Evolutionary conservation across 2,797 vertebrate genomes (phyloP).

Genomic region (Urophycis tenuis): DNA sequence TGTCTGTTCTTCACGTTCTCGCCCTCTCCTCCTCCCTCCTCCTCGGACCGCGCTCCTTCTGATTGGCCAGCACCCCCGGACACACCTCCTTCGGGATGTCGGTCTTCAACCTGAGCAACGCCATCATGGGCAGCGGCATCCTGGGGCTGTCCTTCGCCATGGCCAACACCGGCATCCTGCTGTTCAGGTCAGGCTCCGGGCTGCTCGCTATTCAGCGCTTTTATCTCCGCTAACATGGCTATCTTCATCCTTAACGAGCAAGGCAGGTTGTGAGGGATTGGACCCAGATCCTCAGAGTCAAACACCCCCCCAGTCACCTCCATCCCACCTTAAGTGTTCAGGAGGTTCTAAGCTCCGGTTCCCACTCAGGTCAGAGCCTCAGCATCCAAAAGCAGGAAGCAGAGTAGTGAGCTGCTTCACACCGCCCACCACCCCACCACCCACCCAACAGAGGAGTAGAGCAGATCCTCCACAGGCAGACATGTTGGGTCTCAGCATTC

Average conservation of each 20-base stretch:
- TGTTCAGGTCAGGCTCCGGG: slow-evolving; percentile 80
- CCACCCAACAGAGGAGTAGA: not conserved
- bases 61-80: slow-evolving; percentile 80
- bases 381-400: too few relatives aligned
- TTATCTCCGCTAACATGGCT: too few relatives aligned
- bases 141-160: slow-evolving; percentile 93
- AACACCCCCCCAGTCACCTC: too few relatives aligned
- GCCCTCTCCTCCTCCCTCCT: slow-evolving; percentile 3
- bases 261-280: too few relatives aligned
- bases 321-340: too few relatives aligned
- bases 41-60: slow-evolving; percentile 17
- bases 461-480: not conserved
- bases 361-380: too few relatives aligned
- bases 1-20: not conserved
- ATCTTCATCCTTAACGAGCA: too few relatives aligned
- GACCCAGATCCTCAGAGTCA: too few relatives aligned
- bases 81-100: slow-evolving; percentile 93
- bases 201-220: too few relatives aligned
- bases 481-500: not conserved
- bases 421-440: too few relatives aligned
- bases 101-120: slow-evolving; percentile 93
- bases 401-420: too few relatives aligned
- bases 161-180: slow-evolving; percentile 94
- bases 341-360: too few relatives aligned
- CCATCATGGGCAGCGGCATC: slow-evolving; percentile 98